Percentiles rank a stretch among this genome's conserved stretches.
Conservation (phyloP, 1,140 invertebrate genomes). For the Heliconius hewitsoni region DNA sequence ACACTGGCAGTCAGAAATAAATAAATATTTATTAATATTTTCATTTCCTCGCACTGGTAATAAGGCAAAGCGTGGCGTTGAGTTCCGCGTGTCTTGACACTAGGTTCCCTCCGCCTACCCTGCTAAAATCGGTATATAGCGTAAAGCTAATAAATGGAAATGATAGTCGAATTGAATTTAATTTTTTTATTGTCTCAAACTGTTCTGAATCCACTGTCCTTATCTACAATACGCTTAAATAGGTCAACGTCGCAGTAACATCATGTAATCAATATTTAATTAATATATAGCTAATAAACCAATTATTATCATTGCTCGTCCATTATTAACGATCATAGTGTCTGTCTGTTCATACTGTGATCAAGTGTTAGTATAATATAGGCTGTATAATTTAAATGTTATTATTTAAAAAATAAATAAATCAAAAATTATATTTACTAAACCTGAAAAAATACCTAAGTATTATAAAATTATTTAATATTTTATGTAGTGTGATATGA, state of each 20-base stretch:
- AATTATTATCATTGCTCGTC: constrained; percentile 22
- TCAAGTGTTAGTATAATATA: background rate
- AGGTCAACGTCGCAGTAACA: constrained; percentile 23
- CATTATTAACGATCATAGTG: background rate
- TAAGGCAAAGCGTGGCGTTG: no score
- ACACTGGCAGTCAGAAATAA: no score
- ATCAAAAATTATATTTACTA: background rate
- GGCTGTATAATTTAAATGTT: background rate
- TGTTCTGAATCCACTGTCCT: constrained; percentile 5
- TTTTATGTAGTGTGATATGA: no score
- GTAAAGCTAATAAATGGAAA: background rate
- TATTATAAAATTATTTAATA: no score
- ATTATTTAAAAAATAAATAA: background rate
- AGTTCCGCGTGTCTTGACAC: background rate
- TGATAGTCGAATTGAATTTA: background rate
- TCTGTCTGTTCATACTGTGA: background rate
- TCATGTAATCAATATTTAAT: constrained; percentile 18
- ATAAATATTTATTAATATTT: no score
- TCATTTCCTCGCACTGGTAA: no score
- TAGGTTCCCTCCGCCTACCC: background rate
- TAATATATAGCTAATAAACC: constrained; percentile 18
- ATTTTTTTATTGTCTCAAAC: background rate
- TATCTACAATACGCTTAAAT: constrained; percentile 13
- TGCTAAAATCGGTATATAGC: background rate
- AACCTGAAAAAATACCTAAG: no score